These are phyloP conservation scores for Oreochromis grahami DNA, from an alignment of 2,797 vertebrate species.

Conservation along the genomic window DNA sequence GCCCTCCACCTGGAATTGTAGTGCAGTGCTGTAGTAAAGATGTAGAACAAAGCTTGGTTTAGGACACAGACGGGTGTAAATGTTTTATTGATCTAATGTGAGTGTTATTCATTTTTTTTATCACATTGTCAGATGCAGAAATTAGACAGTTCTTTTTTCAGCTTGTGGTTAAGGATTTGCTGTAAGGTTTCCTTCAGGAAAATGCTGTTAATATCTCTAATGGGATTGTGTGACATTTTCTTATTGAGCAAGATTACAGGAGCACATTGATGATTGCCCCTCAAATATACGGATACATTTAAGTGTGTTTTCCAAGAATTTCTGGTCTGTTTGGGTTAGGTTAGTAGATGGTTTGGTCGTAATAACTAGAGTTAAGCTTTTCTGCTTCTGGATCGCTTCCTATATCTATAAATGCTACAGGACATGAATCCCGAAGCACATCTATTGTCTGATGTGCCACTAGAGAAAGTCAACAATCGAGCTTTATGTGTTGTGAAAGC, in stretches of 20 bases:
- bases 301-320: not conserved
- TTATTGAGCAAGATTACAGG: not conserved
- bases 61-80: slow-evolving; percentile 17
- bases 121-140: not conserved
- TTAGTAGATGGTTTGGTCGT: slow-evolving; percentile 15
- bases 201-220: not conserved
- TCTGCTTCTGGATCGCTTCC: slow-evolving; percentile 61
- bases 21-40: slow-evolving; percentile 28
- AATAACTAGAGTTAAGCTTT: slow-evolving; percentile 27
- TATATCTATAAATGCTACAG: slow-evolving; percentile 51
- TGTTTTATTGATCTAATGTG: slow-evolving; percentile 30
- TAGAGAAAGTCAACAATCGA: slow-evolving; percentile 88
- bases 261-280: not conserved
- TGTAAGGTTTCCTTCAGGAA: not conserved
- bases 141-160: not conserved
- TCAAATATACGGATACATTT: not conserved
- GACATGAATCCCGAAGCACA: slow-evolving; percentile 66
- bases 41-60: slow-evolving; percentile 36
- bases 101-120: not conserved
- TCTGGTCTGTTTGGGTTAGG: not conserved
- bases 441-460: slow-evolving; percentile 76
- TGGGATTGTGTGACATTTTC: not conserved
- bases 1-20: slow-evolving; percentile 49
- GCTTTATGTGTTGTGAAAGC: slow-evolving; percentile 85
- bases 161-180: not conserved